Base-by-base conservation (phyloP, 2,888 invertebrate genomes). In the Agrenia bidenticulata region DNA sequence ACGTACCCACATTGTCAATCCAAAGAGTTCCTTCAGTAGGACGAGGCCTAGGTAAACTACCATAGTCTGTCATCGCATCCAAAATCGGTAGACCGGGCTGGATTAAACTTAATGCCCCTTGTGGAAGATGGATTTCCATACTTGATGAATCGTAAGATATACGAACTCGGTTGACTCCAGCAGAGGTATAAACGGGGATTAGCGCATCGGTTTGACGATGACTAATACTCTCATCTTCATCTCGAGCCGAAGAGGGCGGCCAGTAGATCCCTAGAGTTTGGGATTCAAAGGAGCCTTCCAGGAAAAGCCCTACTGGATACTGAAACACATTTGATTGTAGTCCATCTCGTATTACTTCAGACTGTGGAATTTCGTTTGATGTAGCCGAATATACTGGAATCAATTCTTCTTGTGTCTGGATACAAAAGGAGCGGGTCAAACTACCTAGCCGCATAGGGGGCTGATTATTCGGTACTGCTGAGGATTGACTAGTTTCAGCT, bases 21-120 rank as follows among this genome's bases (percentile, higher is more conserved):
- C 69, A 75, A n/a, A 75, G 26, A 5, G 61, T 62, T 42, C 75
- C 75, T 49, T 68, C 58, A n/a, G 61, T 50, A 9, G 72, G 51
- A 49, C 73, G 41, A 15, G 73, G 73, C 19, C 73, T 54, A 4
- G 32, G 32, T 11, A 32, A 4, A 32, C 11, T 32, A 7, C 32
- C 32, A 13, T 26, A 26, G 11, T 67, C 67, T 19, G 69, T 73
- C 0, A 74, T 66, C 23, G 71, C 71, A 57, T 73, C 73, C 15
- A 75, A 55, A 39, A 75, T 45, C 1, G 67, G 63, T 32, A 73
- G 61, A n/a, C 75, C 75, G 15, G 73, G 70, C 42, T 75, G 75
- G 26, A 72, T 64, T n/a, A 50, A 49, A 15, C 64, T 19, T 1
- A 26, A 53, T 11, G 21, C 9, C 39, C 59, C 59, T 27, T 53